A percentile compares a stretch with the other conserved stretches of the same genome.
These are phyloP conservation scores for Zaprionus ghesquierei DNA, from an alignment of 1,140 invertebrate genomes.

Conservation along the genomic window DNA sequence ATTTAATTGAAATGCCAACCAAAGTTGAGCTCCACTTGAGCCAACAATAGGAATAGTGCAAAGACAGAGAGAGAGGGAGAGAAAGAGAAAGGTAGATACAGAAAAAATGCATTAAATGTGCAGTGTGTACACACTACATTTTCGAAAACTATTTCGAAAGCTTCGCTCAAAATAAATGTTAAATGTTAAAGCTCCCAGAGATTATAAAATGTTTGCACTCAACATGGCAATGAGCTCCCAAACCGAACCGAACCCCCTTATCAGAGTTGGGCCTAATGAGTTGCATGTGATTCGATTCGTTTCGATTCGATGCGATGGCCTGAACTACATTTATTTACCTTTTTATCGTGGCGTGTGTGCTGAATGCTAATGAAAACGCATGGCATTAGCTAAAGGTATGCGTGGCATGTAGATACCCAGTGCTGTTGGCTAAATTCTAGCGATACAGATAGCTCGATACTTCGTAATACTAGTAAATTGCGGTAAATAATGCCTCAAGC, in stretches of 20 bases:
- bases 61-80: not conserved
- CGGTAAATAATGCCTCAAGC: not conserved
- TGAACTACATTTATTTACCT: not conserved
- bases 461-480: no score
- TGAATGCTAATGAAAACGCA: not conserved
- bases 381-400: not conserved
- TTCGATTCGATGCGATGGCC: not conserved
- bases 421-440: no score
- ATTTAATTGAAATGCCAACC: constrained; percentile 66
- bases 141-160: not conserved
- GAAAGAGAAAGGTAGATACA: not conserved
- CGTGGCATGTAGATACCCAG: not conserved
- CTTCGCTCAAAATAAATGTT: not conserved
- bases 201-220: constrained; percentile 21
- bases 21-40: constrained; percentile 26
- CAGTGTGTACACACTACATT: not conserved
- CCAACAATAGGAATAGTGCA: constrained; percentile 2
- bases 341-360: not conserved
- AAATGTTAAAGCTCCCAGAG: not conserved
- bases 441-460: no score
- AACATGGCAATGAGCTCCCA: constrained; percentile 4
- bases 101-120: constrained; percentile 15
- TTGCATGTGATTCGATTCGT: constrained; percentile 33
- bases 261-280: constrained; percentile 34
- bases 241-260: no score